Evolutionary conservation across 2,888 invertebrate species (phyloP), one percentile per base, ranked within the genome.

Genomic region (Hecatera dysodea): DNA sequence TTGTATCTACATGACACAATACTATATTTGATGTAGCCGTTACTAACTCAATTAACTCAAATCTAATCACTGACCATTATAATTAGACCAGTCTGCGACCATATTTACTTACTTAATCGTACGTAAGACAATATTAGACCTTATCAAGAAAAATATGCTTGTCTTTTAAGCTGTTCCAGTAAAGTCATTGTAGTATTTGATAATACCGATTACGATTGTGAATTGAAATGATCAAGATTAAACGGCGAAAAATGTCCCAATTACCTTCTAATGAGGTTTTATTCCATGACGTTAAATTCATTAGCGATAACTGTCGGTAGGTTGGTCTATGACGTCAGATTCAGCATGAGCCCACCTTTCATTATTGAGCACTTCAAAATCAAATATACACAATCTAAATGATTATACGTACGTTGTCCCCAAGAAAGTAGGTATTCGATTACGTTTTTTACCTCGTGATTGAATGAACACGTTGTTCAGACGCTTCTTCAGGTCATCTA

Each of bases 311-410:
- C 46, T 67, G 29, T 67, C 63, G 63, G 72, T 63, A 76, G 80
- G 79, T 73, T 72, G 59, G 65, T 65, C 73, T 56, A 17, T 72
- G 61, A 77, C 85, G 82, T 88, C 83, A 84, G 36, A 78, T 82
- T 76, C 44, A 64, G 29, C 59, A 29, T 62, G 5, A 48, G 19
- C 71, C 48, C 42, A 67, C 59, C 65, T 64, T 48, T 72, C 39
- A 7, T 48, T 62, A 71, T 50, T 57, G 24, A 73, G 52, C 53
- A 70, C 24, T 63, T 66, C 65, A 36, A 55, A 68, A 78, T 79
- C 57, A 60, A 39, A 50, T 62, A 44, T 29, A 33, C 36, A 70
- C 8, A 17, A 75, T 67, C 53, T 53, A 50, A n/a, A 33, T 64
- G 39, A 74, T 73, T 73, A 64, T 53, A 65, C 46, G 75, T 74